Evolutionary conservation across 1,140 invertebrate species (phyloP), one percentile per base, ranked within the genome.

Genomic region (Calliopsis andreniformis): DNA sequence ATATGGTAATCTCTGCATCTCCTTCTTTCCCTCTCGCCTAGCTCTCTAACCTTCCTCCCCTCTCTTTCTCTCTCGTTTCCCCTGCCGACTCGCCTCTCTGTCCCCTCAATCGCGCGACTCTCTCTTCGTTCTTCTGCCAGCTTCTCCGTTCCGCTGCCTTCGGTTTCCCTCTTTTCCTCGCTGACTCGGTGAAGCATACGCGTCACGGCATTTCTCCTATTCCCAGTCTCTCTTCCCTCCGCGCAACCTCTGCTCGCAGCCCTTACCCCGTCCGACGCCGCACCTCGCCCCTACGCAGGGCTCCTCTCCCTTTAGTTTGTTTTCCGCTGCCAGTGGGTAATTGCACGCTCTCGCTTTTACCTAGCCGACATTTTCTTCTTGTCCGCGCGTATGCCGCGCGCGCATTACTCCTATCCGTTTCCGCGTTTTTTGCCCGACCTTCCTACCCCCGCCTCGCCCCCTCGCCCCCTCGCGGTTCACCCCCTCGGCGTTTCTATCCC

Each of bases 1-100:
- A 91, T 91, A 91, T 91, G 88, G 89, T 90, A 90, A 90, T 89
- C 87, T 89, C 68, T 83, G 84, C 83, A 86, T 89, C 88, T 88
- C 84, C 80, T 80, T 89, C 84, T 76, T 79, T 87, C 84, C 79
- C 79, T 76, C 75, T 64, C 43, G 25, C 39, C 76, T 66, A 73
- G 49, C 56, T 59, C 67, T 83, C 43, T 55, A 18, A 32, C 28
- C 28, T 23, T 45, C 30, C 30, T 23, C 10, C 35, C 47, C 56
- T 42, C 28, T 53, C 35, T 32, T 6, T 64, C 51, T 28, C 28
- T 47, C 2, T 53, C 39, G 35, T 12, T 10, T 77, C 47, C 42
- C 56, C 42, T 32, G 47, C 35, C 51, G 16, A 47, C 14, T 28
- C 25, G 16, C 42, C 58, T 45, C 25, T 43, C 49, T 45, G 64